Conservation (phyloP, 2,797 vertebrate genomes). For the Otolemur crassicaudatus region DNA sequence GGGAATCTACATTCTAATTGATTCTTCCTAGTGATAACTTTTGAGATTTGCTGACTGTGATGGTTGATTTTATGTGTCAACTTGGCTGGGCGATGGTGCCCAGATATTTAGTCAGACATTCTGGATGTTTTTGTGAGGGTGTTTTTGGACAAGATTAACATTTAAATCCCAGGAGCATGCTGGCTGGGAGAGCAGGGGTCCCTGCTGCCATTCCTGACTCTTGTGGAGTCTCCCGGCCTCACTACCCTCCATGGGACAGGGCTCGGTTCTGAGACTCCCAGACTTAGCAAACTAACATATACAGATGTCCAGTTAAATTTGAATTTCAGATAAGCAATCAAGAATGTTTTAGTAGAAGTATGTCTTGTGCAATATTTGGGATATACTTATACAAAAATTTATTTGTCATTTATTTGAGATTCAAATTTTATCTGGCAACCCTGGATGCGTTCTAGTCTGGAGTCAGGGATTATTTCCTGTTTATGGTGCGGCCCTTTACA, state of each 20-base stretch:
- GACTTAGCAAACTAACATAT: background rate
- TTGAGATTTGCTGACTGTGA: background rate
- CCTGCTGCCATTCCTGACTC: background rate
- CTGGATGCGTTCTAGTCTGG: background rate
- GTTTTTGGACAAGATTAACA: background rate
- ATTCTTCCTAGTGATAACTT: conserved; percentile 19
- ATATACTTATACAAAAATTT: background rate
- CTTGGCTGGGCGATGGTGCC: background rate
- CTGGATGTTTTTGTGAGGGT: conserved; percentile 4
- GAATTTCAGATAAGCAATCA: conserved; percentile 40
- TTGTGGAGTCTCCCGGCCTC: background rate
- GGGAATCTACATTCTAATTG: conserved; percentile 15
- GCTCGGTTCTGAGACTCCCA: background rate
- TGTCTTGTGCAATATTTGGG: conserved; percentile 20
- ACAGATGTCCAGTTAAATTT: background rate
- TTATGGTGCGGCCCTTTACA: background rate
- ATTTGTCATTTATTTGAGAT: conserved; percentile 43
- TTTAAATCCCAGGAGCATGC: background rate
- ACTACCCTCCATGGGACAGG: background rate
- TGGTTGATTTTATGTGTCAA: conserved; percentile 53
- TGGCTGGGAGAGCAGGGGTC: background rate
- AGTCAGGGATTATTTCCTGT: background rate
- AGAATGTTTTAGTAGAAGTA: conserved; percentile 10
- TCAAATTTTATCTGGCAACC: background rate
- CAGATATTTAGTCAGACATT: conserved; percentile 12